Conservation (phyloP, 1,140 invertebrate genomes). For the Limonius californicus region DNA sequence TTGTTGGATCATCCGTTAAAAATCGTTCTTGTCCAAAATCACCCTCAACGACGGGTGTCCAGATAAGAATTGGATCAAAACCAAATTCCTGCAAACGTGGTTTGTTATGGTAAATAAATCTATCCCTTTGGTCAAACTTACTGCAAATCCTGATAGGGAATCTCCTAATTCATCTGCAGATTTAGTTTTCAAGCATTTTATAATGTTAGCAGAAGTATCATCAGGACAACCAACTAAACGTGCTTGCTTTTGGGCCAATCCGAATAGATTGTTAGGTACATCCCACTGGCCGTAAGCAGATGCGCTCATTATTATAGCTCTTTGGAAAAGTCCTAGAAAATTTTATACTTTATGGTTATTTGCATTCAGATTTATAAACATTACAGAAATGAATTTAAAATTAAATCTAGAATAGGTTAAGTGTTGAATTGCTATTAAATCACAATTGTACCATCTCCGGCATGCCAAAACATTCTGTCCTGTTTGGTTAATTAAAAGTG, state of each 20-base stretch:
- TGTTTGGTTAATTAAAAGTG: too few relatives aligned
- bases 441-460: too few relatives aligned
- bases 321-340: constrained; percentile 62
- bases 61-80: constrained; percentile 58
- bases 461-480: too few relatives aligned
- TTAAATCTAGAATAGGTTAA: too few relatives aligned
- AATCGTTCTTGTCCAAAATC: constrained; percentile 66
- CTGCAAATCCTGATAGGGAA: constrained; percentile 54
- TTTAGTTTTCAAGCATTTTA: constrained; percentile 65
- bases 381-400: too few relatives aligned
- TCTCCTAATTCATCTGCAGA: constrained; percentile 57
- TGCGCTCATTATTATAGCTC: constrained; percentile 64
- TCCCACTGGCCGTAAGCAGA: constrained; percentile 59
- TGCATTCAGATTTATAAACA: too few relatives aligned
- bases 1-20: constrained; percentile 56
- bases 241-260: constrained; percentile 60
- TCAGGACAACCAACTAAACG: constrained; percentile 11
- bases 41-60: constrained; percentile 64
- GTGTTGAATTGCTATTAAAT: too few relatives aligned
- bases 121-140: constrained; percentile 46
- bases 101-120: background rate
- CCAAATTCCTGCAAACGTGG: constrained; percentile 56
- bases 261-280: constrained; percentile 53
- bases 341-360: constrained; percentile 49
- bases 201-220: constrained; percentile 52